Base-by-base conservation (phyloP, 2,797 vertebrate species). In the Zalophus californianus region DNA sequence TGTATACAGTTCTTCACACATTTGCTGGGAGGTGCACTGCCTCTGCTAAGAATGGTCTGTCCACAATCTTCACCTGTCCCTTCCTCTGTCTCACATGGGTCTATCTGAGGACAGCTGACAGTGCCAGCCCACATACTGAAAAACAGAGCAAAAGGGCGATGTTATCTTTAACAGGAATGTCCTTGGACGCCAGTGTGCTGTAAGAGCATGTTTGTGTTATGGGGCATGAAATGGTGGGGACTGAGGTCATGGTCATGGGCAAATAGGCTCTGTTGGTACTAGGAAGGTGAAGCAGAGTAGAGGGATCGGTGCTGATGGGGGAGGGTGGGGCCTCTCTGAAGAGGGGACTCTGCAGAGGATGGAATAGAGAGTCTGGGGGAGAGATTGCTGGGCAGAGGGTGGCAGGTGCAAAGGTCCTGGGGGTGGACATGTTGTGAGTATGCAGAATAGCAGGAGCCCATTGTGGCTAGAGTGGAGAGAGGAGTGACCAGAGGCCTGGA, bases 21-120 rank as follows among this genome's bases (percentile, higher is more conserved):
- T 5, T 5, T 5, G 62, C 3, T n/a, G 29, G 60, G 15, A 1
- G 56, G 13, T 29, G 29, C 21, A 15, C 50, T 15, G 83, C 84
- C 75, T n/a, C 90, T 75, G 80, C 41, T 25, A 9, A 27, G 10
- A 35, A 21, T 7, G 20, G 10, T 6, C 11, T 7, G 52, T 27
- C 72, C 23, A 7, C 0, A 2, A 41, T 32, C 52, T 54, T 44
- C 12, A 3, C 44, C 32, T 1, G 4, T 6, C 50, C 85, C 77
- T 52, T 20, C 27, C n/a, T 0, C 27, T 21, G 2, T 16, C 32
- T 25, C 18, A 1, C 2, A 6, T 41, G 41, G 27, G 20, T 32
- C 62, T n/a, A n/a, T 23, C 20, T 1, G 25, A 54, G 64, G 54
- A 52, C 54, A 25, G 2, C 56, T 27, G 66, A 66, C 8, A 5